A percentile compares a stretch with the other conserved stretches of the same genome.
These are phyloP conservation scores for Leptarthrus brevirostris DNA, from an alignment of 2,888 invertebrate species.

Conservation along the genomic window DNA sequence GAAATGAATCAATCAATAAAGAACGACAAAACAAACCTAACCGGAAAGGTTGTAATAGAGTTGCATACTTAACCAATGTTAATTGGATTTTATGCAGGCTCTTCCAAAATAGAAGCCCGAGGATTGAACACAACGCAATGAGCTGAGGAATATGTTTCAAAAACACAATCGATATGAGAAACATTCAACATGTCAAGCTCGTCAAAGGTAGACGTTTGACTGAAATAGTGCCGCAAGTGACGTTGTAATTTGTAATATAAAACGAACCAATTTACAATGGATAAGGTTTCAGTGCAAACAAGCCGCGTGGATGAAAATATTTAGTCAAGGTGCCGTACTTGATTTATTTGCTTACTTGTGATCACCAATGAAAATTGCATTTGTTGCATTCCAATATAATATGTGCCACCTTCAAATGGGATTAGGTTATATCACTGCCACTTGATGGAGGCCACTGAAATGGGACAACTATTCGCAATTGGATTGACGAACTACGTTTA, in stretches of 20 bases:
- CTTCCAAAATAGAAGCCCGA: slow-evolving; percentile 9
- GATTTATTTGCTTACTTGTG: too few relatives aligned
- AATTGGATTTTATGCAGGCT: slow-evolving; percentile 34
- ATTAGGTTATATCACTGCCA: too few relatives aligned
- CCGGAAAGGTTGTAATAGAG: slow-evolving; percentile 19
- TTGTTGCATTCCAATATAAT: too few relatives aligned
- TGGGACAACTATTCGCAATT: too few relatives aligned
- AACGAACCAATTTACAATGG: neutral
- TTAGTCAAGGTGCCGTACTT: too few relatives aligned
- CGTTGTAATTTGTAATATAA: neutral
- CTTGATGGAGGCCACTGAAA: too few relatives aligned
- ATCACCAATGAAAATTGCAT: too few relatives aligned
- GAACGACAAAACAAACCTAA: slow-evolving; percentile 8
- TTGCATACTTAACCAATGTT: slow-evolving; percentile 11
- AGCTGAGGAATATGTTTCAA: neutral
- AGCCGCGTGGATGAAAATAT: too few relatives aligned
- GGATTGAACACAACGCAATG: neutral
- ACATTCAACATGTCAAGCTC: slow-evolving; percentile 13
- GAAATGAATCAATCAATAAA: slow-evolving; percentile 19
- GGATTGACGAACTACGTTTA: too few relatives aligned
- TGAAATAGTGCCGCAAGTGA: neutral
- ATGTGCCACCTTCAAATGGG: too few relatives aligned
- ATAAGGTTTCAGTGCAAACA: too few relatives aligned
- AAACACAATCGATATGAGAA: slow-evolving; percentile 25
- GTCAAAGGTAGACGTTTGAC: slow-evolving; percentile 13